phyloP scores from a whole-genome alignment of 2,113 vertebrate genomes.

The Cavia aperea region DNA sequence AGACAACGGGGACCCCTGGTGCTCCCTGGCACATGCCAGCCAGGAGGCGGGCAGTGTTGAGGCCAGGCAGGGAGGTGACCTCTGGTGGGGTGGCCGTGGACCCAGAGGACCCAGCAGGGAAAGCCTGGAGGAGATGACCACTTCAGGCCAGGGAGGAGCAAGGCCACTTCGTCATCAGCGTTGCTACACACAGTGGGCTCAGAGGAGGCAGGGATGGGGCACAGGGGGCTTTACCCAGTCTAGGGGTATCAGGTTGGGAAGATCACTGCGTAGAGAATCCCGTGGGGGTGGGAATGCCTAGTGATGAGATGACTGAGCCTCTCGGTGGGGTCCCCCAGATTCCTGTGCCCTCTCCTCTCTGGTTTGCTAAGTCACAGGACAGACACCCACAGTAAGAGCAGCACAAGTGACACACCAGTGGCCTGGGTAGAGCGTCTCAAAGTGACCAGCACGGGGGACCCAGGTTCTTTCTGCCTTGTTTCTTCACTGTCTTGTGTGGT shows the following conservation, averaged over 20 bases:
- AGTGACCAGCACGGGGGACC: background rate
- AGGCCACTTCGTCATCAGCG: background rate
- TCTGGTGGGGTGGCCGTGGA: background rate
- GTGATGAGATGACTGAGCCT: background rate
- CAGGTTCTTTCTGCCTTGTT: background rate
- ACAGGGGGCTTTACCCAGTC: background rate
- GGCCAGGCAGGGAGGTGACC: background rate
- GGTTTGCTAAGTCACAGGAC: background rate
- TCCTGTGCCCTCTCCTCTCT: background rate
- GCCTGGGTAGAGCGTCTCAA: background rate
- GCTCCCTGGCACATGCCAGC: slow-evolving; percentile 45
- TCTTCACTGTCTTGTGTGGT: background rate
- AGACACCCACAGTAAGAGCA: background rate
- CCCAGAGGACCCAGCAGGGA: background rate
- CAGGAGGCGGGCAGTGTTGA: background rate
- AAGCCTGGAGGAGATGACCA: background rate
- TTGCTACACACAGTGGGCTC: background rate
- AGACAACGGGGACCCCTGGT: slow-evolving; percentile 55
- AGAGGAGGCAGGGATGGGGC: background rate
- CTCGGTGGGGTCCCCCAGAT: background rate
- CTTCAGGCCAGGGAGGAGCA: background rate
- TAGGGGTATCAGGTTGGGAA: background rate
- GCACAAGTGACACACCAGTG: background rate
- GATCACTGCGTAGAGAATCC: background rate
- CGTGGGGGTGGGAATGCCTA: background rate